Evolutionary conservation across 2,113 vertebrate genomes (phyloP).

Genomic region (Phoenicopterus ruber): DNA sequence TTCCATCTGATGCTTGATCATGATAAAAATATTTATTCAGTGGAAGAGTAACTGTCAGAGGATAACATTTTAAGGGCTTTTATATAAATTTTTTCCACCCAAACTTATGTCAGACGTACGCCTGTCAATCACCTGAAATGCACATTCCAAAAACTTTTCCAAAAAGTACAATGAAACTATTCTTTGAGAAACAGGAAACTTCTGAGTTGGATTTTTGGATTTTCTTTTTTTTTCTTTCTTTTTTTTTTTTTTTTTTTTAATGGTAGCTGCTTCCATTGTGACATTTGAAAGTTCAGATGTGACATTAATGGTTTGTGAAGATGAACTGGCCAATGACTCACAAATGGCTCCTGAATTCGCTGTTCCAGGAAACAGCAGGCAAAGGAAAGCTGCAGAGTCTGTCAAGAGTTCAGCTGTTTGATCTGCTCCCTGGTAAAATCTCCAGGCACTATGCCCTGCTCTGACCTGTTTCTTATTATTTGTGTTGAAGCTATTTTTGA

Average conservation of each 20-base stretch:
- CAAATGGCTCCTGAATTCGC: not conserved
- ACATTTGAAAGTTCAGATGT: not conserved
- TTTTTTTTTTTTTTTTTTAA: not conserved
- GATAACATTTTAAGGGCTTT: not conserved
- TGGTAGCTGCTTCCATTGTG: not conserved
- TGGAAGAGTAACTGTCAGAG: not conserved
- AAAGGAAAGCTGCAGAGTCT: not conserved
- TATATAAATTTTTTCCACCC: not conserved
- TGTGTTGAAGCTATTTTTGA: not conserved
- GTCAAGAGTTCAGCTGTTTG: not conserved
- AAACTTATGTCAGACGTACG: not conserved
- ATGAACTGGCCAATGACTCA: not conserved
- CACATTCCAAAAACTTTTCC: not conserved
- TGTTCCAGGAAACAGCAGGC: not conserved
- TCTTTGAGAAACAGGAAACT: not conserved
- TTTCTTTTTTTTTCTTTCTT: not conserved
- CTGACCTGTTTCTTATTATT: not conserved
- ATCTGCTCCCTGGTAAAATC: not conserved
- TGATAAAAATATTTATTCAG: not conserved
- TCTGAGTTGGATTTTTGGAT: not conserved
- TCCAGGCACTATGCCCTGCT: not conserved
- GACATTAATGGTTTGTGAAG: not conserved
- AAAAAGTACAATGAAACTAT: not conserved
- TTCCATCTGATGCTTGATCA: not conserved
- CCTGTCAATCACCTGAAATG: not conserved